Conservation (phyloP, 2,797 vertebrate species). For the Bradypodion ventrale region DNA sequence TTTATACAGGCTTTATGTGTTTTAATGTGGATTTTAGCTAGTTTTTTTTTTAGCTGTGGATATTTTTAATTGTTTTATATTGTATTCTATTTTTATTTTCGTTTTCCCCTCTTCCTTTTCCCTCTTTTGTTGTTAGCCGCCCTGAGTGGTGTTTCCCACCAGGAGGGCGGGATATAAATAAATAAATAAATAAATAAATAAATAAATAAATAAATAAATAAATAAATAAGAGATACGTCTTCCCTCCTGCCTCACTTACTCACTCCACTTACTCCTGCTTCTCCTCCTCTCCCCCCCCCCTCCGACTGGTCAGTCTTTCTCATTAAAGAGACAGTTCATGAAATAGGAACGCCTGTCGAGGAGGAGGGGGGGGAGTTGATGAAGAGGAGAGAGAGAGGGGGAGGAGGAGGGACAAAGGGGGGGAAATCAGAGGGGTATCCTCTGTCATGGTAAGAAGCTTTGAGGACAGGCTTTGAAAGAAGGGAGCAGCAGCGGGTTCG, state of each 20-base stretch:
- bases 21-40: too few species aligned
- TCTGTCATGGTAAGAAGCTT: slow-evolving; percentile 29
- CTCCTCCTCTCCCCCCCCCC: slow-evolving; percentile 58
- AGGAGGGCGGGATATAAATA: too few species aligned
- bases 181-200: too few species aligned
- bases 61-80: too few species aligned
- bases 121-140: too few species aligned
- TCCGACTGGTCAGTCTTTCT: slow-evolving; percentile 74
- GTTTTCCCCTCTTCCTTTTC: too few species aligned
- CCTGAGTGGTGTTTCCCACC: too few species aligned
- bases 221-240: too few species aligned
- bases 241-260: background rate
- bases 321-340: slow-evolving; percentile 78
- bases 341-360: slow-evolving; percentile 68
- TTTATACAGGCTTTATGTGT: too few species aligned
- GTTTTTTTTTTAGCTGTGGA: too few species aligned
- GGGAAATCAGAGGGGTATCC: slow-evolving; percentile 22
- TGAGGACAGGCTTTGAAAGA: slow-evolving; percentile 5
- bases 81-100: too few species aligned
- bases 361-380: slow-evolving; percentile 30
- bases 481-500: background rate
- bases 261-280: slow-evolving; percentile 21
- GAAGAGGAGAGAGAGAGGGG: background rate
- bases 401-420: slow-evolving; percentile 27
- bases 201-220: too few species aligned